Evolutionary conservation across 2,888 invertebrate genomes (phyloP).

Genomic region (Nysson spinosus): DNA sequence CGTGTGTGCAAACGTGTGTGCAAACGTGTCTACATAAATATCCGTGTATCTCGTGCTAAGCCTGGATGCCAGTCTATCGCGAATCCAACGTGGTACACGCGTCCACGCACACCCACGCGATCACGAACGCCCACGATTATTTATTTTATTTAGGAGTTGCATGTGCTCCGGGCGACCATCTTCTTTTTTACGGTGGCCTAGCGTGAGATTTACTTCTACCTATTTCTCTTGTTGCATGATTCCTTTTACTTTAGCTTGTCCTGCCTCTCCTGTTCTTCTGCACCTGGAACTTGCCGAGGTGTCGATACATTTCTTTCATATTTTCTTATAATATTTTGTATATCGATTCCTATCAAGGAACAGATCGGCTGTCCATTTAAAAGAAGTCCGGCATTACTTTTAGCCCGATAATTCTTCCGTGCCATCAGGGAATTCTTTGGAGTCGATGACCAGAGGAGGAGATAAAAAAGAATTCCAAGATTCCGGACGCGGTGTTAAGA

Average conservation of each 20-base stretch:
- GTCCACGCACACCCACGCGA: background rate
- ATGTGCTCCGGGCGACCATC: slow-evolving; percentile 20
- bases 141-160: slow-evolving; percentile 39
- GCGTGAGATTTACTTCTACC: slow-evolving; percentile 6
- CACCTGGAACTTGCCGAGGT: too few species aligned
- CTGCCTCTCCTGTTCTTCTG: background rate
- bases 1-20: background rate
- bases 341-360: too few species aligned
- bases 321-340: too few species aligned
- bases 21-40: background rate
- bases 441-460: background rate
- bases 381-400: too few species aligned
- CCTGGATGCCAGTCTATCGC: background rate
- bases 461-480: too few species aligned
- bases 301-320: too few species aligned
- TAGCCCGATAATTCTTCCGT: too few species aligned
- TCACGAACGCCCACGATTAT: slow-evolving; percentile 17
- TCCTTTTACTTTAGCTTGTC: background rate
- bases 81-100: background rate
- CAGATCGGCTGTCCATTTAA: too few species aligned
- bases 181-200: slow-evolving; percentile 18
- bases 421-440: background rate
- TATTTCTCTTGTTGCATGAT: background rate
- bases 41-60: background rate
- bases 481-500: background rate